Base-by-base conservation (phyloP, 2,113 vertebrate genomes). In the Myiagra hebetior region DNA sequence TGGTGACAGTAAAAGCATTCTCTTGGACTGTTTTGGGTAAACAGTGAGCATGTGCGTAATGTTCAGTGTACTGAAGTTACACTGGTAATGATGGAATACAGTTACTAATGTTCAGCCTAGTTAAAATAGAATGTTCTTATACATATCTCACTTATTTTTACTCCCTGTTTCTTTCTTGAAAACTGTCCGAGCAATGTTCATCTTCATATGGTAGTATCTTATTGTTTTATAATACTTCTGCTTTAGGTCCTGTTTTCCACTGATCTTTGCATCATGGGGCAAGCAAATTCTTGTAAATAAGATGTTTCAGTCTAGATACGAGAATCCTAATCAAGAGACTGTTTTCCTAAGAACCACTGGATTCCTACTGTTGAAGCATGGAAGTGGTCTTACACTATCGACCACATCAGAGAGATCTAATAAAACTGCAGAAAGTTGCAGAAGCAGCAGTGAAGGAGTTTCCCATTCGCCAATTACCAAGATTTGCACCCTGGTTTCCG, bases 401-500 rank as follows among this genome's bases (percentile, higher is more conserved):
- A 85, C 92, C 97, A 85, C 80, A 94, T 33, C 87, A 96, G 44
- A 96, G 60, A 11, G 88, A 96, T 33, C 81, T 97, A 30, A 1
- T 68, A 59, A 91, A 96, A 44, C 90, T 98, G 79, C 75, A 98
- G 35, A 93, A 96, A 55, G 94, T 95, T 49, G 97, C 98, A 37
- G 97, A 98, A 95, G 98, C 95, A 84, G 97, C 98, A 18, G 81
- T 99, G 69, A 96, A 98, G 88, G 96, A 98, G 7, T 98, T 99
- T 83, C 98, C 98, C 33, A 53, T 96, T 80, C 97, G 98, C 39
- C 89, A 85, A 5, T 93, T 98, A 69, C 98, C 98, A 8, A 91
- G 76, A 70, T 99, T 99, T 96, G 90, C 33, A 8, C 98, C 98
- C 21, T 99, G 99, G 99, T 99, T 98, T 97, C 98, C 98, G 42